phyloP scores from a whole-genome alignment of 2,888 invertebrate genomes.

The Hydriomena furcata region DNA sequence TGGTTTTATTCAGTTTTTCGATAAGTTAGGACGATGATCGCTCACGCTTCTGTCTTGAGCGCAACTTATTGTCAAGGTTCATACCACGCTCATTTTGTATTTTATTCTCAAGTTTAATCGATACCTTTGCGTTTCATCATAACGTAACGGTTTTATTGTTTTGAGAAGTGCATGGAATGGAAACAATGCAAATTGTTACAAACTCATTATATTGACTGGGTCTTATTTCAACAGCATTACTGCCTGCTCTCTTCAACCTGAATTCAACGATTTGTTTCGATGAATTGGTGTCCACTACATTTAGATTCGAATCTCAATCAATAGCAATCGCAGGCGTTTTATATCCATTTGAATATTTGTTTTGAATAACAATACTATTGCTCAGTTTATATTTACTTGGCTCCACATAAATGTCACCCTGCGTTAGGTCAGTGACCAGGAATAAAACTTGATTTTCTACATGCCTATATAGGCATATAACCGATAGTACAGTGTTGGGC shows the following conservation, averaged over 20 bases:
- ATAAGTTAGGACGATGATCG: no score
- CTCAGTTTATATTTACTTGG: no score
- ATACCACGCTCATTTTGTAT: constrained; percentile 18
- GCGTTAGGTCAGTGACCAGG: no score
- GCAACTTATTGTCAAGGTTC: constrained; percentile 20
- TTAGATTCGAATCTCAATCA: not conserved
- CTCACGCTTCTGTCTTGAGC: constrained; percentile 15
- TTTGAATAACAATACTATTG: no score
- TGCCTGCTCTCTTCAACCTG: not conserved
- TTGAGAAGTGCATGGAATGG: constrained; percentile 19
- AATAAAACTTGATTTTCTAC: no score
- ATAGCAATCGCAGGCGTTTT: no score
- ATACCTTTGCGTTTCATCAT: constrained; percentile 24
- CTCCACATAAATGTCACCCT: no score
- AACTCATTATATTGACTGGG: constrained; percentile 15
- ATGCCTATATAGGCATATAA: no score
- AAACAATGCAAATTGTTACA: constrained; percentile 25
- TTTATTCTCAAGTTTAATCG: constrained; percentile 23
- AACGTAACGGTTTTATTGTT: constrained; percentile 19
- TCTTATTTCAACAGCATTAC: constrained; percentile 22
- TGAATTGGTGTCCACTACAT: not conserved
- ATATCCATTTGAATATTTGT: no score
- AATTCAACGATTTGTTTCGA: not conserved
- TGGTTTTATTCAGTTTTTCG: no score
- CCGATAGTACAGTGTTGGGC: no score